These are phyloP conservation scores for Myioborus melanocephalus DNA, from an alignment of 2,797 vertebrate species.

Conservation along the genomic window DNA sequence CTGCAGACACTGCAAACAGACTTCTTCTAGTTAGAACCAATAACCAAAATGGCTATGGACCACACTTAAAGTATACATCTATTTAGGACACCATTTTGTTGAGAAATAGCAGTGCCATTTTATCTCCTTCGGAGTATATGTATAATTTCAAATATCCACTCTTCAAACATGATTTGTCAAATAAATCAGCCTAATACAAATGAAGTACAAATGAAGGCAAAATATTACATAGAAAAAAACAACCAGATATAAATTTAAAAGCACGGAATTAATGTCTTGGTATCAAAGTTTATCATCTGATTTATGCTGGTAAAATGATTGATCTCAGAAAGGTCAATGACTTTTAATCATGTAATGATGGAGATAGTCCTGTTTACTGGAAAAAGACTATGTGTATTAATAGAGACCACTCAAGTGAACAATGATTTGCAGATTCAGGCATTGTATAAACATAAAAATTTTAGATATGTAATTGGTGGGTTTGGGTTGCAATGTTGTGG, in stretches of 20 bases:
- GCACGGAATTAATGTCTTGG: neutral
- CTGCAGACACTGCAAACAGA: neutral
- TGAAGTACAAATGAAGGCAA: neutral
- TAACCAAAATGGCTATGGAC: neutral
- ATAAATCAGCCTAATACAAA: neutral
- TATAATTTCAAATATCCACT: neutral
- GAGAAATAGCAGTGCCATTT: neutral
- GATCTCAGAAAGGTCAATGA: neutral
- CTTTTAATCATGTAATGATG: neutral
- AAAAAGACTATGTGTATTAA: neutral
- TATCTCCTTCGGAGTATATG: neutral
- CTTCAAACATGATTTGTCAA: neutral
- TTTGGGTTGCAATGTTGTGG: neutral
- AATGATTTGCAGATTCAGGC: neutral
- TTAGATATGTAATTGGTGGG: neutral
- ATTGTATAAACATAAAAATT: neutral
- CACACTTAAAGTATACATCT: neutral
- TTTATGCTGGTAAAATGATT: neutral
- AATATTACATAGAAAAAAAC: neutral
- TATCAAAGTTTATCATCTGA: neutral
- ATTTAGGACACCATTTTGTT: neutral
- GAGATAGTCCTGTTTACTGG: neutral
- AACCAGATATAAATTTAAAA: neutral
- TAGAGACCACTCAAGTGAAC: neutral
- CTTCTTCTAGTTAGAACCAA: neutral